These are phyloP conservation scores for Antheraea mylitta DNA, from an alignment of 1,140 invertebrate genomes.

Conservation along the genomic window DNA sequence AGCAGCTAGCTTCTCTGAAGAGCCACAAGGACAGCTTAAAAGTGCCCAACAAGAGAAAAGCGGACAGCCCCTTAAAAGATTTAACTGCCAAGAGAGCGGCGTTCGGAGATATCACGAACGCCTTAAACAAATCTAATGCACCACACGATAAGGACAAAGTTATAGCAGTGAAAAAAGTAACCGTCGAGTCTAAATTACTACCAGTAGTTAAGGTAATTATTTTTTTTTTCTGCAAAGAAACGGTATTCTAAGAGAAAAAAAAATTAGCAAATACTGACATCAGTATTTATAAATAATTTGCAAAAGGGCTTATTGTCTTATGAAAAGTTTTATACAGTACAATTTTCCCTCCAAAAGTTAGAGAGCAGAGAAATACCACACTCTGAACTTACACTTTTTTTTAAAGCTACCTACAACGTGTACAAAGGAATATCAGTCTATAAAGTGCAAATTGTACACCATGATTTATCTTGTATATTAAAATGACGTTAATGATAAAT, in stretches of 20 bases:
- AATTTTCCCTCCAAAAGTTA: constrained; percentile 61
- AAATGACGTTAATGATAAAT: too few relatives aligned
- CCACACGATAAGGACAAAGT: constrained; percentile 59
- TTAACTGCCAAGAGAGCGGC: constrained; percentile 83
- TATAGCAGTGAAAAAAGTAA: constrained; percentile 74
- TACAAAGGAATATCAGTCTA: too few relatives aligned
- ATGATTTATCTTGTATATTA: too few relatives aligned
- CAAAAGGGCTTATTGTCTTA: background rate
- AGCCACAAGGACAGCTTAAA: constrained; percentile 58
- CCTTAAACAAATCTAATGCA: constrained; percentile 62
- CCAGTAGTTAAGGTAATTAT: constrained; percentile 71
- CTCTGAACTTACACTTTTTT: too few relatives aligned
- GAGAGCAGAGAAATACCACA: too few relatives aligned
- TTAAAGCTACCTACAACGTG: too few relatives aligned
- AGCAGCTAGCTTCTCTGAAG: constrained; percentile 69
- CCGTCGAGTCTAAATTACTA: constrained; percentile 75
- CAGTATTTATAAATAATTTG: background rate
- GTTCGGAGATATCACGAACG: constrained; percentile 89
- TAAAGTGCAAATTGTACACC: too few relatives aligned
- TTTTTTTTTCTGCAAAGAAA: background rate
- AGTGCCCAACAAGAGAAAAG: constrained; percentile 78
- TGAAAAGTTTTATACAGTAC: constrained; percentile 21
- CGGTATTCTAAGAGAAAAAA: too few relatives aligned
- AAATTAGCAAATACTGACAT: too few relatives aligned
- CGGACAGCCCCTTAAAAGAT: constrained; percentile 80